Base-by-base conservation (phyloP, 2,888 invertebrate species). In the Microplitis deprimator region DNA sequence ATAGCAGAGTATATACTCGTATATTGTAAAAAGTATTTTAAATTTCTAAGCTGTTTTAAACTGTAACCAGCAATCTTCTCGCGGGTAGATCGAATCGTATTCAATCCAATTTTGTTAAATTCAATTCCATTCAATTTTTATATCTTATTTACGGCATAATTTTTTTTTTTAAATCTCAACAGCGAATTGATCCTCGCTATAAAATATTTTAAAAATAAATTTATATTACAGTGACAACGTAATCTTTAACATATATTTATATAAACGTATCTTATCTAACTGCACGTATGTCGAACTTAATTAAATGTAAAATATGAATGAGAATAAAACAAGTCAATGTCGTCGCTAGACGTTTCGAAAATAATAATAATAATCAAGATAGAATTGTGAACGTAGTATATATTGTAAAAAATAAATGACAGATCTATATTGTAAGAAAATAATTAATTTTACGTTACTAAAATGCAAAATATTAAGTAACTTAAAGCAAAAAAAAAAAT, bases 51-150 rank as follows among this genome's bases (percentile, higher is more conserved):
- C 2, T 13, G 4, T 10, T 50, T 50, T 13, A 50, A 13, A 50
- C 13, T 50, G 50, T 50, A 50, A 70, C 41, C 68, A 41, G 50
- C 41, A 59, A 70, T 59, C 60, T 59, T 38, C 29, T 50, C 59
- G 60, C 38, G 70, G 60, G 59, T 70, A 60, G n/a, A 70, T 59
- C 59, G 50, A 70, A 70, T 60, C 29, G 41, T 50, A 50, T 50
- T 10, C 50, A 13, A 50, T 50, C 13, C 50, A 13, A 50, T 50
- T 50, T 50, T 8, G 13, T 50, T 50, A 13, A 50, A 50, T 50
- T 50, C 59, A 6, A 59, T 59, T 20, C 16, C 50, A 50, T 50
- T 16, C 8, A 59, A 59, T 59, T 59, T 59, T 59, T 6, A 59
- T 59, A 13, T 6, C 7, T 59, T 59, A 50, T 50, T 7, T 50